Conservation (phyloP, 2,797 vertebrate species). For the Peromyscus aztecus region DNA sequence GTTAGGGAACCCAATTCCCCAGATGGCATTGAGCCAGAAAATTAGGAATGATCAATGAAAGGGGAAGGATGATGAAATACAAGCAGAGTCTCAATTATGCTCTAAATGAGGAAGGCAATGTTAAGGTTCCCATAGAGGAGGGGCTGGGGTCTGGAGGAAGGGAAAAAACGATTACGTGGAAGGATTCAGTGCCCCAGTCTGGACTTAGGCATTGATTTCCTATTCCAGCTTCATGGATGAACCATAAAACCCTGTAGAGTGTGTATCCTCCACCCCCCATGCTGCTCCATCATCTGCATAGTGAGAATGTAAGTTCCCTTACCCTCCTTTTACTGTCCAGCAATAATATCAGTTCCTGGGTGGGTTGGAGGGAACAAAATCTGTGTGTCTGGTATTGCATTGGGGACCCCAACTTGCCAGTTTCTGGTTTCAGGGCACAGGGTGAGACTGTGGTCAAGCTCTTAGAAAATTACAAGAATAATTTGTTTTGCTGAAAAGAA, state of each 20-base stretch:
- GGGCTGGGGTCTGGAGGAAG: constrained; percentile 50
- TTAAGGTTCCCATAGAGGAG: constrained; percentile 66
- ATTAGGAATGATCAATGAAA: constrained; percentile 76
- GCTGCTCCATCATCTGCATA: constrained; percentile 69
- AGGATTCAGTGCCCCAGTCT: constrained; percentile 73
- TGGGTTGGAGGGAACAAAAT: constrained; percentile 31
- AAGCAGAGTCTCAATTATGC: constrained; percentile 81
- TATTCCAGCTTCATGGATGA: constrained; percentile 60
- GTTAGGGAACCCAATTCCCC: constrained; percentile 69
- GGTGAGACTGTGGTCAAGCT: constrained; percentile 79
- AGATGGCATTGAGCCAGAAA: constrained; percentile 73
- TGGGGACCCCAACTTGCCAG: constrained; percentile 64
- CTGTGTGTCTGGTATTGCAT: constrained; percentile 67
- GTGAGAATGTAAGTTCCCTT: constrained; percentile 30
- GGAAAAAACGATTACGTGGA: constrained; percentile 69
- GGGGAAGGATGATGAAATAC: constrained; percentile 79
- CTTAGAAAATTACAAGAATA: constrained; percentile 85
- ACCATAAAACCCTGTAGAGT: constrained; percentile 67
- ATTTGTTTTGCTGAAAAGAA: constrained; percentile 72
- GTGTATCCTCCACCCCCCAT: not conserved
- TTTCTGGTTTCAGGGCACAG: constrained; percentile 83
- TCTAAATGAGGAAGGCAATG: constrained; percentile 72
- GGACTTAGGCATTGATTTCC: constrained; percentile 80
- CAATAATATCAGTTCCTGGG: not conserved
- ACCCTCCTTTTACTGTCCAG: constrained; percentile 42